Percentiles rank a stretch among this genome's conserved stretches.
phyloP scores from a whole-genome alignment of 2,113 vertebrate genomes.

The Amphilophus citrinellus region DNA sequence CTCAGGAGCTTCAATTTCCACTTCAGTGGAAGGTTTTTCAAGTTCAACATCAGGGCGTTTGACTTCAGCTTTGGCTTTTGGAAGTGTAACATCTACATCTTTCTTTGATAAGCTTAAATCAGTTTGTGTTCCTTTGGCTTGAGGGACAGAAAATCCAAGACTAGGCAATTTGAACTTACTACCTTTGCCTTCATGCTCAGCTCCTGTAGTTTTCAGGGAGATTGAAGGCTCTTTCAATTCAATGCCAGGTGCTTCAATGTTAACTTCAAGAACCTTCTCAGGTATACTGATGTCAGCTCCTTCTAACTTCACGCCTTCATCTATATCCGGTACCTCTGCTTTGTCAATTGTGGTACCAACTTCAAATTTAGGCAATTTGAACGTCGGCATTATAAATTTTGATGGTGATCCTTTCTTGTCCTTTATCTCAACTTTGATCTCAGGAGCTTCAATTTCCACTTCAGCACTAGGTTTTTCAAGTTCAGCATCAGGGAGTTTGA shows the following conservation, averaged over 20 bases:
- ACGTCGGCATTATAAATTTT: no score
- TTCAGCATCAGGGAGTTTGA: no score
- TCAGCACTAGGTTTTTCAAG: no score
- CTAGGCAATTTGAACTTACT: constrained; percentile 33
- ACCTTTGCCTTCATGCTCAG: background rate
- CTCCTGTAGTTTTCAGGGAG: constrained; percentile 5
- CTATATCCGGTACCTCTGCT: background rate
- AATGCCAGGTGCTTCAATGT: background rate
- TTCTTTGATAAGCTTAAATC: constrained; percentile 30
- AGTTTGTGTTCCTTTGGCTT: rapidly evolving
- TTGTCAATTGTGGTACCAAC: no score
- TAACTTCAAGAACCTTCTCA: background rate
- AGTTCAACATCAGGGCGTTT: constrained; percentile 3
- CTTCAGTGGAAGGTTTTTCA: background rate
- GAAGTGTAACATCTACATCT: constrained; percentile 19
- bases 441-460: no score
- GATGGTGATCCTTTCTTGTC: no score
- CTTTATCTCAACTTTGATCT: no score
- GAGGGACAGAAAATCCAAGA: constrained; percentile 42
- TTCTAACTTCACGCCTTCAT: no score
- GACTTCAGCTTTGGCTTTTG: constrained; percentile 7
- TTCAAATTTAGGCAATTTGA: constrained; percentile 21
- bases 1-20: background rate
- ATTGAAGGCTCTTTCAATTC: background rate
- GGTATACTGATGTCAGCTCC: background rate